Evolutionary conservation across 2,113 vertebrate genomes (phyloP).

Genomic region (Cardinalis cardinalis): DNA sequence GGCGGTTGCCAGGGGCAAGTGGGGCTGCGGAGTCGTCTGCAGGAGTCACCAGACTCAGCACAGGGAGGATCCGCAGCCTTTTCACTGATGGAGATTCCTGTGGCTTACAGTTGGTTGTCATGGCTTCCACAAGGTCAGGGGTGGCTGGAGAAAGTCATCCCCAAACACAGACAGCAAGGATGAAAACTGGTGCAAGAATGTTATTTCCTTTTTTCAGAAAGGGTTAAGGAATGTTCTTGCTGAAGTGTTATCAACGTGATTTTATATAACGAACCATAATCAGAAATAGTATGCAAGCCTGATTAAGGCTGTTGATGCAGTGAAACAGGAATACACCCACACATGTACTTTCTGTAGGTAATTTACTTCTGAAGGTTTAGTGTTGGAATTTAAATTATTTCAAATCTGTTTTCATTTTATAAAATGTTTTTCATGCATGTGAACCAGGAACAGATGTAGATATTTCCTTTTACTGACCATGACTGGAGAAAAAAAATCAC

Average conservation of each 20-base stretch:
- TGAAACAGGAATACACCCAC: constrained; percentile 19
- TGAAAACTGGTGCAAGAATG: neutral
- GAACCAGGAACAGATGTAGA: constrained; percentile 29
- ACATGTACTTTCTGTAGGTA: constrained; percentile 53
- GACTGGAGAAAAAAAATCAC: neutral
- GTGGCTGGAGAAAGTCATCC: neutral
- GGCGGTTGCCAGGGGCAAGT: fast-evolving
- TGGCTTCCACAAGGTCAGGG: fast-evolving
- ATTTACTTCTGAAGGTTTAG: constrained; percentile 56
- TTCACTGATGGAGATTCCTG: fast-evolving
- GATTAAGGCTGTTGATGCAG: constrained; percentile 34
- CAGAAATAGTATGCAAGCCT: constrained; percentile 36
- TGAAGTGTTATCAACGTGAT: neutral
- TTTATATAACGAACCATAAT: constrained; percentile 51
- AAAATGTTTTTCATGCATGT: constrained; percentile 14
- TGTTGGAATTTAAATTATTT: constrained; percentile 39
- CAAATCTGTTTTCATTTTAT: constrained; percentile 46
- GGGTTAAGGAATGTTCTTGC: neutral
- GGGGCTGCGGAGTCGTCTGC: neutral
- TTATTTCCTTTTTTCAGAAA: neutral
- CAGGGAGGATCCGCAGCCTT: fast-evolving
- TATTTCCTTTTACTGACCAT: constrained; percentile 38
- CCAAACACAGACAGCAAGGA: neutral
- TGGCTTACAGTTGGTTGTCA: neutral
- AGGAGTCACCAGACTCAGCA: fast-evolving